Conservation (phyloP, 2,797 vertebrate genomes). For the Pseudotriccus pelzelni region DNA sequence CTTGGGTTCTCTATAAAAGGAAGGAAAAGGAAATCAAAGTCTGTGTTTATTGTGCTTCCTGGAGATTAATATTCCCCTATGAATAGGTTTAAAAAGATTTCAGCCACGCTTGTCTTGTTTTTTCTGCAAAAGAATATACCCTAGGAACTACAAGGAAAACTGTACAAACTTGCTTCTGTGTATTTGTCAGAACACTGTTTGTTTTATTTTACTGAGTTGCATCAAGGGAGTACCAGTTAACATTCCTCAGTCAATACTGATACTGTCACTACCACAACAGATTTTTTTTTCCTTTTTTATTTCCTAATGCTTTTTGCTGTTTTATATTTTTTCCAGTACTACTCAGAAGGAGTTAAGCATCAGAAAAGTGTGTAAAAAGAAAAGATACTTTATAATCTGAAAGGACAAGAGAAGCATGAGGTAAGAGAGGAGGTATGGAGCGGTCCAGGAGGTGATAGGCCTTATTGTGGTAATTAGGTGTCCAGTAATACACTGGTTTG, state of each 20-base stretch:
- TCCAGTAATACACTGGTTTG: neutral
- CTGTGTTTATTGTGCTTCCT: conserved; percentile 60
- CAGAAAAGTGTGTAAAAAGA: neutral
- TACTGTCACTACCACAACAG: neutral
- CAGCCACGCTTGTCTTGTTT: conserved; percentile 11
- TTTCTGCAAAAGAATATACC: conserved; percentile 29
- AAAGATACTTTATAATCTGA: neutral
- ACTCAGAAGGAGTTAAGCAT: neutral
- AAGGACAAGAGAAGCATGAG: neutral
- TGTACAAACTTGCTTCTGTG: conserved; percentile 4
- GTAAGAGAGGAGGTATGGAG: neutral
- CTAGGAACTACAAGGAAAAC: conserved; percentile 15
- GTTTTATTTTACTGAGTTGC: conserved; percentile 1
- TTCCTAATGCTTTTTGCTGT: neutral
- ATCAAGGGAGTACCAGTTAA: neutral
- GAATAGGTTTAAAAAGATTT: conserved; percentile 37
- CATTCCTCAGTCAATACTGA: neutral
- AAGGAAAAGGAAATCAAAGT: conserved; percentile 56
- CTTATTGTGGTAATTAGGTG: neutral
- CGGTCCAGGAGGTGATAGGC: rapidly evolving
- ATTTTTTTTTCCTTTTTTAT: neutral
- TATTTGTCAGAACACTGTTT: conserved; percentile 21
- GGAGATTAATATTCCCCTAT: conserved; percentile 44
- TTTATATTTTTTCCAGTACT: neutral
- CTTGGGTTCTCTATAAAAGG: conserved; percentile 22